phyloP scores from a whole-genome alignment of 2,113 vertebrate species.

The Cyanistes caeruleus region DNA sequence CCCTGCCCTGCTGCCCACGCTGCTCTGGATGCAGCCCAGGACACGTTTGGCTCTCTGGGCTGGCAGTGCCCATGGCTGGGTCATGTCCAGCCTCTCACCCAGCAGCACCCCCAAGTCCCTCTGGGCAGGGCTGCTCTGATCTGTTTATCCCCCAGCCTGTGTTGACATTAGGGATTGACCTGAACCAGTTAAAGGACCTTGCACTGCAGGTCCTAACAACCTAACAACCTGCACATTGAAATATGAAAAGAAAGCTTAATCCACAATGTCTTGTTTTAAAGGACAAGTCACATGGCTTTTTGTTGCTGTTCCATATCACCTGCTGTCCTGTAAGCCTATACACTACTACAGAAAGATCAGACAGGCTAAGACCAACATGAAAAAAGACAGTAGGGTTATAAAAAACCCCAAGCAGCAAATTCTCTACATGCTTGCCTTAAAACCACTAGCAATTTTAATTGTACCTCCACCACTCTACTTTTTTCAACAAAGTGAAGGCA shows the following conservation, averaged over 20 bases:
- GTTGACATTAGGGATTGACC: neutral
- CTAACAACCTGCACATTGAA: neutral
- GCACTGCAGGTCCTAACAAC: neutral
- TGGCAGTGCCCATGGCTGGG: neutral
- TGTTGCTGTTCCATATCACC: neutral
- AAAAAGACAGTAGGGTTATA: fast-evolving
- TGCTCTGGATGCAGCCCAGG: neutral
- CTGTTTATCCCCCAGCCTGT: neutral
- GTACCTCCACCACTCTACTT: neutral
- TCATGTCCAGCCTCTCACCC: neutral
- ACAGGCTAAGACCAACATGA: neutral
- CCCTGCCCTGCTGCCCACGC: neutral
- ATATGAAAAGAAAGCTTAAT: neutral
- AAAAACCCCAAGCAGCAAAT: neutral
- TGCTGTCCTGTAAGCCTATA: neutral
- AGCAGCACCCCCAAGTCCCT: neutral
- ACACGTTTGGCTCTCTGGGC: neutral
- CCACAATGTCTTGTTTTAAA: neutral
- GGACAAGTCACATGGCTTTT: neutral
- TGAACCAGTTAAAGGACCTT: neutral
- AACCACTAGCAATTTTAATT: neutral
- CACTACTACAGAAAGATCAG: neutral
- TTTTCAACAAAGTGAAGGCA: neutral
- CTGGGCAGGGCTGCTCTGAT: neutral
- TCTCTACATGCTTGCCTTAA: neutral